These are phyloP conservation scores for Rhadinocentrus ornatus DNA, from an alignment of 2,797 vertebrate genomes.

Conservation along the genomic window DNA sequence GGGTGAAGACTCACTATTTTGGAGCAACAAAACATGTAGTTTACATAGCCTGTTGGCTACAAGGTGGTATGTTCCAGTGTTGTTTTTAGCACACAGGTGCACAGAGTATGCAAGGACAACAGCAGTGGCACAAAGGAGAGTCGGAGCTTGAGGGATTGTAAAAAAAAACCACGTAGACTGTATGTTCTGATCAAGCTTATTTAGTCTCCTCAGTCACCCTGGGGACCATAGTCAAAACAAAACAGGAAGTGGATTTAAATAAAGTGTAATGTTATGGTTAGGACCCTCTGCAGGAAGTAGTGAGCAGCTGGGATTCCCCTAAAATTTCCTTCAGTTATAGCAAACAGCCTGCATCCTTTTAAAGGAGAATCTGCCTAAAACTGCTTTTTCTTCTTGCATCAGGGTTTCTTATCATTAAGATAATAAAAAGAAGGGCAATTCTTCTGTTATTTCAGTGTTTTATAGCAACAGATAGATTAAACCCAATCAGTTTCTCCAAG, in stretches of 20 bases:
- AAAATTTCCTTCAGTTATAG: slow-evolving; percentile 39
- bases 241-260: slow-evolving; percentile 68
- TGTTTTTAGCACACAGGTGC: slow-evolving; percentile 46
- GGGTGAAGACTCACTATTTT: slow-evolving; percentile 42
- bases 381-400: background rate
- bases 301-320: slow-evolving; percentile 61
- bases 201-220: slow-evolving; percentile 12
- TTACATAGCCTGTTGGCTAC: slow-evolving; percentile 20
- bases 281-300: slow-evolving; percentile 42
- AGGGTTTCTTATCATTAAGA: background rate
- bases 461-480: background rate
- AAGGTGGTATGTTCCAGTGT: slow-evolving; percentile 24
- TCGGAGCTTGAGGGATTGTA: slow-evolving; percentile 25
- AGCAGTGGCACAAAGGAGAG: slow-evolving; percentile 46
- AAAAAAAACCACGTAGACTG: background rate
- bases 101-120: slow-evolving; percentile 45
- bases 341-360: slow-evolving; percentile 13
- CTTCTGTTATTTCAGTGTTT: background rate
- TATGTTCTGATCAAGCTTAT: background rate
- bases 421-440: background rate
- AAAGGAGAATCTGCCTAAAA: background rate
- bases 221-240: slow-evolving; percentile 1
- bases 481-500: background rate
- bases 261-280: slow-evolving; percentile 25
- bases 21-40: slow-evolving; percentile 55